Evolutionary conservation across 2,797 vertebrate species (phyloP).

Genomic region (Vireo griseus): DNA sequence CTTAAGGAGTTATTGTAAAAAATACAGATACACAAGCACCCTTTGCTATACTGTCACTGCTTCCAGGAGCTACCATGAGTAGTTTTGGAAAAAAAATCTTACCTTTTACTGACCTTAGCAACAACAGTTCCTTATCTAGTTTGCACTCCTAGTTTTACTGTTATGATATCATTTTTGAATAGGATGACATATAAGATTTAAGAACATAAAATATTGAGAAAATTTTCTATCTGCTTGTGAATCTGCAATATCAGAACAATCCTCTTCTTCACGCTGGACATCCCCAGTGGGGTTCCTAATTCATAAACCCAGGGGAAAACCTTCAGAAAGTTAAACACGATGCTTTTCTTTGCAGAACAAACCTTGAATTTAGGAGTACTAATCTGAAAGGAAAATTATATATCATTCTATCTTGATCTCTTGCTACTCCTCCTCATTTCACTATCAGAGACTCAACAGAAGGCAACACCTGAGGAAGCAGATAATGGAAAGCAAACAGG

Average conservation of each 20-base stretch:
- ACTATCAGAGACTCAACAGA: background rate
- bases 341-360: background rate
- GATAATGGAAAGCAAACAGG: rapidly evolving
- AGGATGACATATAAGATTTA: background rate
- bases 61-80: background rate
- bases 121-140: background rate
- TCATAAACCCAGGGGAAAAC: background rate
- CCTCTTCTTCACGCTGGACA: background rate
- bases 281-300: background rate
- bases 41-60: background rate
- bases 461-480: background rate
- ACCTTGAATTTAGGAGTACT: background rate
- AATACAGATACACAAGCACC: background rate
- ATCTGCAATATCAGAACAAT: background rate
- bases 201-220: background rate
- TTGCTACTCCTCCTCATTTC: background rate
- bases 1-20: background rate
- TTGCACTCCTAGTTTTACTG: background rate
- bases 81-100: background rate
- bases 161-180: background rate
- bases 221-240: background rate
- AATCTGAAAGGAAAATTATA: background rate
- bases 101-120: background rate
- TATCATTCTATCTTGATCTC: background rate
- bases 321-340: background rate